Evolutionary conservation across 2,888 invertebrate genomes (phyloP).

Genomic region (Cosmia pyralina): DNA sequence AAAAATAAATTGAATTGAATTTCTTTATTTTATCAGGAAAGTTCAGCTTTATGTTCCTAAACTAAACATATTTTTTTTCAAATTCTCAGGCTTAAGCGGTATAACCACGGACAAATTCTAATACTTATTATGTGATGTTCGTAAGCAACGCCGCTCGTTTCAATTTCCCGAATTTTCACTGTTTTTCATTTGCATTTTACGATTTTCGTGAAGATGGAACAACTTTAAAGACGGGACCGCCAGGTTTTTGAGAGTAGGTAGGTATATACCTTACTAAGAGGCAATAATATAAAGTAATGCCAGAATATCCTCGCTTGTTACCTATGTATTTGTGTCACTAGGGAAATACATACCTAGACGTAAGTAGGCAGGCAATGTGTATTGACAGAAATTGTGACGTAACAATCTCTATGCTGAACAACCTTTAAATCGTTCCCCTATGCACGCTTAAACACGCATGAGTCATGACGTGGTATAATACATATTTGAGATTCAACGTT

Average conservation of each 20-base stretch:
- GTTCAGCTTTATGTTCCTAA: background rate
- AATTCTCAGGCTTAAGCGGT: conserved; percentile 7
- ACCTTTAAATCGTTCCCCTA: conserved; percentile 18
- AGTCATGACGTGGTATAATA: conserved; percentile 1
- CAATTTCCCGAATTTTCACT: conserved; percentile 52
- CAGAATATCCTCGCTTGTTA: conserved; percentile 20
- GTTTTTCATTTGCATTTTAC: conserved; percentile 60
- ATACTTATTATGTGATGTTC: conserved; percentile 27
- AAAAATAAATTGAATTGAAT: background rate
- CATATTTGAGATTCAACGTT: conserved; percentile 16
- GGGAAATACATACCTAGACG: conserved; percentile 36
- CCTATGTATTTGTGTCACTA: conserved; percentile 36
- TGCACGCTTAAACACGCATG: conserved; percentile 28
- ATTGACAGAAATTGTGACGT: conserved; percentile 54
- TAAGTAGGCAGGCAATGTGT: conserved; percentile 30
- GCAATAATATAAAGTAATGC: conserved; percentile 35
- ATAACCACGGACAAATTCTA: conserved; percentile 14
- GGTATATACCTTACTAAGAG: conserved; percentile 12
- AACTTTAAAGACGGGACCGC: conserved; percentile 22
- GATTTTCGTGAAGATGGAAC: conserved; percentile 38
- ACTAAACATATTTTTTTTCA: conserved; percentile 7
- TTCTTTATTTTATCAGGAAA: background rate
- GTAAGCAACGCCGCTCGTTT: conserved; percentile 40
- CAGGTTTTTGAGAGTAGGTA: conserved; percentile 29
- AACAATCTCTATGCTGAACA: conserved; percentile 38